Conservation (phyloP, 2,113 vertebrate species). For the Bubo bubo region DNA sequence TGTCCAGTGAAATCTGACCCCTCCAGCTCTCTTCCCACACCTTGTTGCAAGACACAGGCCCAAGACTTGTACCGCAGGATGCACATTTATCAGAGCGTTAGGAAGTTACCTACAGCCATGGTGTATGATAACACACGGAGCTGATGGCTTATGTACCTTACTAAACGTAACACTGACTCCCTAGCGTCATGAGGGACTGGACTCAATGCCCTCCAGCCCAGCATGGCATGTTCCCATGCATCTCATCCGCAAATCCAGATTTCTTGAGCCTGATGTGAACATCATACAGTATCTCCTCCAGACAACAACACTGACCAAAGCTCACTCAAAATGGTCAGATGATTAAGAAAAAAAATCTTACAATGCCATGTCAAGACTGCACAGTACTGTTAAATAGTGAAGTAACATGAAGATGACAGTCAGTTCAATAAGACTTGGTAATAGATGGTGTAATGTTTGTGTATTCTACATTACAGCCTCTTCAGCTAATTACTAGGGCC, state of each 20-base stretch:
- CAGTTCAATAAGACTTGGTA: background rate
- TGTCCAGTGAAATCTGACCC: background rate
- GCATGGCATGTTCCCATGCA: background rate
- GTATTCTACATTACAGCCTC: background rate
- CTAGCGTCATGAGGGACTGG: background rate
- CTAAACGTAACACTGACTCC: background rate
- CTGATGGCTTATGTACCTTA: background rate
- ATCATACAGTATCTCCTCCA: background rate
- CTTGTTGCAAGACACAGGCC: background rate
- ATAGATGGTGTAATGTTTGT: background rate
- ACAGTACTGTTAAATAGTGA: background rate
- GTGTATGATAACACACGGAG: rapidly evolving
- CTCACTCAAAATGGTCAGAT: background rate
- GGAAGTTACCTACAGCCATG: background rate
- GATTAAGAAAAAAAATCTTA: background rate
- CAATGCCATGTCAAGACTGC: background rate
- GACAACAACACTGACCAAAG: background rate
- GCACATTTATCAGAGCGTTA: background rate
- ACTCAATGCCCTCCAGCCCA: background rate
- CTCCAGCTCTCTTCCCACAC: background rate
- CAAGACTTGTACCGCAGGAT: background rate
- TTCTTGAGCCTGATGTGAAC: background rate
- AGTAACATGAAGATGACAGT: background rate
- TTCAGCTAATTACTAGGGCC: background rate
- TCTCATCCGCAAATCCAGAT: background rate